Conservation (phyloP, 2,113 vertebrate genomes). For the Tylochromis polylepis region DNA sequence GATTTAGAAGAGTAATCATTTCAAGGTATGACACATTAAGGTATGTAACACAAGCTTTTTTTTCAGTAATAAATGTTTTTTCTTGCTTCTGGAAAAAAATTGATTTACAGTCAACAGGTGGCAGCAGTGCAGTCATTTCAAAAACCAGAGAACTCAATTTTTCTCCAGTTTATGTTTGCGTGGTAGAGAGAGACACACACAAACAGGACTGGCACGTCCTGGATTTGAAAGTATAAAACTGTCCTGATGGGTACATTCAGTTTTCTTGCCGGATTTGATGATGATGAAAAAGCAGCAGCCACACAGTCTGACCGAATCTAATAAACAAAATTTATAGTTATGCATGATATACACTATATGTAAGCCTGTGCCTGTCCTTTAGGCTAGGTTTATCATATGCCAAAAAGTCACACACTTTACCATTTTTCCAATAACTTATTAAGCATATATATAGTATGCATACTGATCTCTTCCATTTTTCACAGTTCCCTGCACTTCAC, state of each 20-base stretch:
- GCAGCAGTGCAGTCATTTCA: neutral
- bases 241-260: fast-evolving
- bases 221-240: neutral
- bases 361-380: neutral
- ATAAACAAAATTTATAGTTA: neutral
- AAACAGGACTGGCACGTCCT: neutral
- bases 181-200: neutral
- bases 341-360: neutral
- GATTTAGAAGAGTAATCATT: fast-evolving
- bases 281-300: neutral
- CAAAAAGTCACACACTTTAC: neutral
- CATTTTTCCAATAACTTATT: neutral
- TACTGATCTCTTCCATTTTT: neutral
- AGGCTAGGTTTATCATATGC: too few relatives aligned
- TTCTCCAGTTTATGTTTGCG: neutral
- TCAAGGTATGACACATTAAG: neutral
- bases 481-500: neutral
- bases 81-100: neutral
- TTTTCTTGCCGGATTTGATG: neutral
- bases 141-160: neutral
- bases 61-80: neutral
- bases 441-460: neutral
- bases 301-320: neutral
- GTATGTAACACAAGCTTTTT: neutral
- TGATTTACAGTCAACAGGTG: neutral